Base-by-base conservation (phyloP, 2,113 vertebrate species). In the Misgurnus anguillicaudatus region DNA sequence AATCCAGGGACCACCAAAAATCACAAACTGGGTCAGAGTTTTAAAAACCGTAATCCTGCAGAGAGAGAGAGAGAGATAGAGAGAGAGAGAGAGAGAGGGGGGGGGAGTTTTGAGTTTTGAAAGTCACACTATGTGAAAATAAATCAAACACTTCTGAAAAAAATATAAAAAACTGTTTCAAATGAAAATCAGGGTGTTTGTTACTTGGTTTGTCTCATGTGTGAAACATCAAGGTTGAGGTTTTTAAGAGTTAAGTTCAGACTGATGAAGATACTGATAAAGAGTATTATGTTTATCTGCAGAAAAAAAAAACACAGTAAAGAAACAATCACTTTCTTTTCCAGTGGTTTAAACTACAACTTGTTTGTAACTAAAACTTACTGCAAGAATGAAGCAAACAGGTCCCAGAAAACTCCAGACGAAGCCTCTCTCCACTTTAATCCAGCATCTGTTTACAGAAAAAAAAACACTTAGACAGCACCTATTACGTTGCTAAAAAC, bases 281-380 rank as follows among this genome's bases (percentile, higher is more conserved):
- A 91, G 80, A 91, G 83, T 19, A 83, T 45, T 0, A 83, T 75
- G 4, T 90, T 91, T 60, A 83, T 76, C 91, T 92, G 84, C 45
- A 36, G 2, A 0, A 17, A 31, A 13, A 13, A 36, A 14, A 31
- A 0, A 41, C 53, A 19, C 16, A 53, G 5, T 13, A n/a, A 6
- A 73, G n/a, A 6, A 38, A 39, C 21, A 17, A 41, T 61, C 5
- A 39, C 10, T 7, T 16, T 38, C 21, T 38, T 58, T 17, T 73
- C 58, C 9, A 31, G 24, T 31, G 24, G 24, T 8, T 1, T 19
- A 19, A 4, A n/a, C 58, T n/a, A 60, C 9, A 3, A 19, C 9
- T 8, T 3, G 6, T 19, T 19, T 80, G 69, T 70, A 80, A 1
- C 24, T 31, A 31, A 31, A 31, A 31, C 24, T 31, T 31, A 31